A percentile compares a stretch with the other conserved stretches of the same genome.
Conservation (phyloP, 1,140 invertebrate species). For the Danaus plexippus region DNA sequence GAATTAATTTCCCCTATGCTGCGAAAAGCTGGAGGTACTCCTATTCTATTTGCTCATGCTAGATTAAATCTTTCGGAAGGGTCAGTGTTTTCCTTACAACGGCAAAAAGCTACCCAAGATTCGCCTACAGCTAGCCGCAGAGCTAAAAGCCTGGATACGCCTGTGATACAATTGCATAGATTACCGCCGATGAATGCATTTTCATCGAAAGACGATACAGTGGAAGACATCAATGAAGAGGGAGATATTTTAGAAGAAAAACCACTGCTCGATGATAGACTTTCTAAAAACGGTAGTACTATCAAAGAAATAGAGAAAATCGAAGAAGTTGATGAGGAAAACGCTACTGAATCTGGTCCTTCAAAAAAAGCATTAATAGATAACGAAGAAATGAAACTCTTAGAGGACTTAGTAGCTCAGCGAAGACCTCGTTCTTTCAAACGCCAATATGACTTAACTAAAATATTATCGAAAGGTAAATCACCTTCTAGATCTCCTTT, state of each 20-base stretch:
- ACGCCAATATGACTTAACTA: slow-evolving; percentile 60
- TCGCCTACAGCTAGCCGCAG: slow-evolving; percentile 81
- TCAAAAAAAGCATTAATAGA: slow-evolving; percentile 71
- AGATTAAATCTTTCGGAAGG: slow-evolving; percentile 85
- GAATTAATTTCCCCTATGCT: slow-evolving; percentile 74
- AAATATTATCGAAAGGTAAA: slow-evolving; percentile 54
- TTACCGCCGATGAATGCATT: slow-evolving; percentile 87
- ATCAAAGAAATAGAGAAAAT: slow-evolving; percentile 68
- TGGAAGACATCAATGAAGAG: slow-evolving; percentile 78
- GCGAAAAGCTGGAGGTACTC: slow-evolving; percentile 79
- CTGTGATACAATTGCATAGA: slow-evolving; percentile 83
- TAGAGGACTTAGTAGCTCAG: slow-evolving; percentile 68
- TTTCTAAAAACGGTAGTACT: slow-evolving; percentile 22
- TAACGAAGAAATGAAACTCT: slow-evolving; percentile 70
- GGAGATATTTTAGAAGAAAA: slow-evolving; percentile 76
- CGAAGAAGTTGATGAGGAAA: slow-evolving; percentile 72
- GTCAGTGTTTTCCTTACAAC: slow-evolving; percentile 81
- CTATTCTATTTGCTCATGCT: slow-evolving; percentile 83
- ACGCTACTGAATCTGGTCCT: slow-evolving; percentile 38
- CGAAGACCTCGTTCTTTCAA: slow-evolving; percentile 68
- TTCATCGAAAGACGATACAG: slow-evolving; percentile 89
- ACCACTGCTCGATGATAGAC: slow-evolving; percentile 63
- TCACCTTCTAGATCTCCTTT: slow-evolving; percentile 58
- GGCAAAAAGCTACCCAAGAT: slow-evolving; percentile 79
- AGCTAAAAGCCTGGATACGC: slow-evolving; percentile 86